phyloP scores from a whole-genome alignment of 2,113 vertebrate genomes.

The Edolisoma coerulescens region DNA sequence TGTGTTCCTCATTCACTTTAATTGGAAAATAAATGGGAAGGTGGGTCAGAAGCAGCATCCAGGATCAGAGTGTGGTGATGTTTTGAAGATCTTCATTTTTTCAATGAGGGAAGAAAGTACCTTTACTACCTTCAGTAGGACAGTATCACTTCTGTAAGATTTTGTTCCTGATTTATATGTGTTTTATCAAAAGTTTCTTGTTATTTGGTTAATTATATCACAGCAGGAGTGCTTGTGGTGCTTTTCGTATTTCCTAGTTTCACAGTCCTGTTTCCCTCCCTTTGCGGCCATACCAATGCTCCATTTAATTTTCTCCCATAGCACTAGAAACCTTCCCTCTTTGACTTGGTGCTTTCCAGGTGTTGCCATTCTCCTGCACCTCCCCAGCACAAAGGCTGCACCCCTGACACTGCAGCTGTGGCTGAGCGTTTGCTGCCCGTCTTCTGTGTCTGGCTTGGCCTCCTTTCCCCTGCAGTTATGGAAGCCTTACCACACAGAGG shows the following conservation, averaged over 20 bases:
- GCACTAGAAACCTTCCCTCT: neutral
- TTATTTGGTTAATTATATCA: neutral
- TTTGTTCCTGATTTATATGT: neutral
- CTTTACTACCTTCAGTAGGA: neutral
- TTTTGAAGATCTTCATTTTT: neutral
- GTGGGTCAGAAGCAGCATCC: neutral
- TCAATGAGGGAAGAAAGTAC: neutral
- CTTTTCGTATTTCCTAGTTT: neutral
- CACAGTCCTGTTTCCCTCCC: neutral
- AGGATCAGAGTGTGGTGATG: neutral
- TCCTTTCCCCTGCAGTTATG: neutral
- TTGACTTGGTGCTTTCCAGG: neutral
- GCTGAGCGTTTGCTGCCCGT: neutral
- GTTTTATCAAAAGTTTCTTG: neutral
- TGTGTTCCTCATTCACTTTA: neutral
- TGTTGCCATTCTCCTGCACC: neutral
- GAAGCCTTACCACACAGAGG: neutral
- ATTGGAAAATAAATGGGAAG: neutral
- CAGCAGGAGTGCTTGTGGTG: neutral
- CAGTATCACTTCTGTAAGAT: neutral
- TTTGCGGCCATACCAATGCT: neutral
- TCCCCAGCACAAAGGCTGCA: neutral
- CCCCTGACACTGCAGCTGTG: accelerated
- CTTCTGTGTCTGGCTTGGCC: neutral
- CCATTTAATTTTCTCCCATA: neutral